A percentile compares a stretch with the other conserved stretches of the same genome.
These are phyloP conservation scores for Oreochromis aureus DNA, from an alignment of 2,113 vertebrate genomes.

Conservation along the genomic window DNA sequence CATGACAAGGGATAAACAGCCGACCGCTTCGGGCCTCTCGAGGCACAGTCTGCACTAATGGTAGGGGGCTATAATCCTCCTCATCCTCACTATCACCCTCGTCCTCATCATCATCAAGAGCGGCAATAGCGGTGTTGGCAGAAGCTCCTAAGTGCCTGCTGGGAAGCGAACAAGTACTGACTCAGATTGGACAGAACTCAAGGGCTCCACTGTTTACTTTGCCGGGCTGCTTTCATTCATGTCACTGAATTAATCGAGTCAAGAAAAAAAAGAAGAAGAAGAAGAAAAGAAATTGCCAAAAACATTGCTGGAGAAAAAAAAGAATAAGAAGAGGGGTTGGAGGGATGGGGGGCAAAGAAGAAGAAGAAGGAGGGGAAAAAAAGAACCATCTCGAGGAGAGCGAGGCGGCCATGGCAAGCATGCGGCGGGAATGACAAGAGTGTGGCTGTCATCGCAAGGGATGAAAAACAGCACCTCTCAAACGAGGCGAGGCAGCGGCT, in stretches of 20 bases:
- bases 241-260: constrained; percentile 57
- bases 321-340: neutral
- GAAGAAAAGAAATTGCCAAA: constrained; percentile 33
- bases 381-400: constrained; percentile 26
- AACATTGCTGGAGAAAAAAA: constrained; percentile 16
- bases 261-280: neutral
- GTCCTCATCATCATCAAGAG: constrained; percentile 47
- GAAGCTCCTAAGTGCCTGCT: constrained; percentile 43
- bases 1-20: constrained; percentile 66
- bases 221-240: constrained; percentile 38
- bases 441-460: constrained; percentile 44
- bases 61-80: constrained; percentile 39
- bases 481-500: constrained; percentile 45
- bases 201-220: constrained; percentile 52
- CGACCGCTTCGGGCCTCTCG: constrained; percentile 16
- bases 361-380: neutral
- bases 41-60: constrained; percentile 41
- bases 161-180: constrained; percentile 37
- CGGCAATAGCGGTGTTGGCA: constrained; percentile 29
- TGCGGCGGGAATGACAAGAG: constrained; percentile 58
- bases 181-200: constrained; percentile 53
- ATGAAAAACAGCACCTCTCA: constrained; percentile 67
- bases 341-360: neutral
- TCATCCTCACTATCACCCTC: constrained; percentile 45
- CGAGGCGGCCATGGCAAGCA: constrained; percentile 25